Conservation (phyloP, 2,888 invertebrate genomes). For the Apantesis nais region DNA sequence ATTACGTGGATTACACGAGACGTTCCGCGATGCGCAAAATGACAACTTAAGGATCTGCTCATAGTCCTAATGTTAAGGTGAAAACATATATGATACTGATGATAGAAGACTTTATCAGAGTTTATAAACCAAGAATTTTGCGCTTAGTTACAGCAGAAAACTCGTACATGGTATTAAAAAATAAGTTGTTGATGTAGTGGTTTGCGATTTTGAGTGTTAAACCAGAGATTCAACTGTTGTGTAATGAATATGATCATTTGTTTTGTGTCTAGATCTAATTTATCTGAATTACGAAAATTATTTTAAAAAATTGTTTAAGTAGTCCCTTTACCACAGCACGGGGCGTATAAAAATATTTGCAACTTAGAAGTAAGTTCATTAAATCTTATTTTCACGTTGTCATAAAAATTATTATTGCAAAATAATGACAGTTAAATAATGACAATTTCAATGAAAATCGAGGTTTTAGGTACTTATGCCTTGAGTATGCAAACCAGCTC, state of each 20-base stretch:
- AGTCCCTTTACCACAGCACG: too few species aligned
- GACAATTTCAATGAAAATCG: too few species aligned
- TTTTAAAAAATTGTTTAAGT: not conserved
- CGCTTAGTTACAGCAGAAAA: constrained; percentile 40
- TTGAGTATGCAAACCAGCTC: too few species aligned
- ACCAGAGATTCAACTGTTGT: not conserved
- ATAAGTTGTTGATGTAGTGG: not conserved
- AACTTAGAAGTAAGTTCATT: too few species aligned
- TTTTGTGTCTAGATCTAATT: not conserved
- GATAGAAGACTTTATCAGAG: constrained; percentile 65
- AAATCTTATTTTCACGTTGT: too few species aligned
- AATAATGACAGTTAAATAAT: too few species aligned
- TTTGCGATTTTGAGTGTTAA: not conserved
- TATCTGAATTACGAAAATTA: not conserved
- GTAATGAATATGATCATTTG: not conserved
- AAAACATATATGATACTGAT: constrained; percentile 58
- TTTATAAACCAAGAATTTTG: too few species aligned
- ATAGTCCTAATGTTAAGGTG: constrained; percentile 71
- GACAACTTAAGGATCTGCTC: constrained; percentile 80
- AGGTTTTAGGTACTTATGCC: too few species aligned
- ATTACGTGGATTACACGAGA: constrained; percentile 77
- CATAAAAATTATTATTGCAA: too few species aligned
- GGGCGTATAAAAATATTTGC: too few species aligned
- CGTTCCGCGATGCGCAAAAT: constrained; percentile 67
- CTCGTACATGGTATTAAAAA: not conserved